phyloP scores from a whole-genome alignment of 2,113 vertebrate species.

The Phycodurus eques region DNA sequence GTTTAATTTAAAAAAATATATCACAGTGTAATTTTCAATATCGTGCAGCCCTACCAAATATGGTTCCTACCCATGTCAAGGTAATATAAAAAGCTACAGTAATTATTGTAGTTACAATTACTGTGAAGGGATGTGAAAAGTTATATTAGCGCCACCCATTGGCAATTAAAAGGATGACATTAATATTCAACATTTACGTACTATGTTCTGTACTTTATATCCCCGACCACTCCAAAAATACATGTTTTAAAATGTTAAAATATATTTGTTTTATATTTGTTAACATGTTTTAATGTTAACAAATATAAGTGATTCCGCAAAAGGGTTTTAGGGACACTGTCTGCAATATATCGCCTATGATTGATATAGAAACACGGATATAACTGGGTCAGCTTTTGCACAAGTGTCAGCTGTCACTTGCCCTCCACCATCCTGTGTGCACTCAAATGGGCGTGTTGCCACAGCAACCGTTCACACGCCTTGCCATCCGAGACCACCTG shows the following conservation, averaged over 20 bases:
- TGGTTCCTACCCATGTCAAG: neutral
- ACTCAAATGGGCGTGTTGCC: constrained; percentile 60
- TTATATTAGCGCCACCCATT: neutral
- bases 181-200: neutral
- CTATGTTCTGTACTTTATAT: neutral
- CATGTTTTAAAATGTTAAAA: neutral
- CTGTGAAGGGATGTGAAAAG: neutral
- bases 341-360: neutral
- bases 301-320: neutral
- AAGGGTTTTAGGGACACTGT: neutral
- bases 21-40: too few species aligned
- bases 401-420: constrained; percentile 53
- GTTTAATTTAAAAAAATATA: too few species aligned
- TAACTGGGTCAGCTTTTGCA: constrained; percentile 10
- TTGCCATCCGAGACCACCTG: constrained; percentile 54
- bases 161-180: neutral
- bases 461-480: constrained; percentile 56
- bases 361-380: neutral
- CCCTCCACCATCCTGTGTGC: constrained; percentile 45
- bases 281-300: neutral
- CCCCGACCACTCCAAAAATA: neutral
- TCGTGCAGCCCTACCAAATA: too few species aligned
- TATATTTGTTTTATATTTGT: too few species aligned
- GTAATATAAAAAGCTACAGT: neutral
- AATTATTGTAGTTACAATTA: neutral